Base-by-base conservation (phyloP, 2,888 invertebrate genomes). In the Timema cristinae region DNA sequence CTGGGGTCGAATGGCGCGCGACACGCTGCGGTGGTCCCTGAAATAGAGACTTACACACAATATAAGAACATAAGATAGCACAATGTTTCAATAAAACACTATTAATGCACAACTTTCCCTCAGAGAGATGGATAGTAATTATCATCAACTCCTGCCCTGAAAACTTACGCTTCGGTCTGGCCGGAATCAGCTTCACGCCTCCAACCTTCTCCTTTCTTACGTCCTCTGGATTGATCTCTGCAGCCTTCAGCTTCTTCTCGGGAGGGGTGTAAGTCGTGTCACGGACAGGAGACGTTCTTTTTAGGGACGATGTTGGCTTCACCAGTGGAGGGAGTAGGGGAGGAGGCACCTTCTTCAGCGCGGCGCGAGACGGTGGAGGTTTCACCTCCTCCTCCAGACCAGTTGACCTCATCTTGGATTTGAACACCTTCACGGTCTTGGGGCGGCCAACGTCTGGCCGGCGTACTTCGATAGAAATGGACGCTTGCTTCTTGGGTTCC, bases 131-230 rank as follows among this genome's bases (percentile, higher is more conserved):
- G 6, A 56, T 16, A 7, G 6, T 56, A 56, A 8, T 5, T 8
- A 56, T 56, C n/a, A 56, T 32, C 32, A 32, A 32, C 32, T 32
- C 32, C 32, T 32, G 32, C 32, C 32, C 32, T 32, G 32, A 70
- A 86, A 87, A 92, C 95, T 93, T 91, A 96, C 95, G 93, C 88
- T 93, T 94, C 77, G 91, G 91, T 86, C 94, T 93, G 76, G 94
- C 89, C 78, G 94, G 90, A 79, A 95, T 94, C 76, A 94, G 84
- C 86, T 95, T 95, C 77, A 94, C 92, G 76, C 90, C 87, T 76
- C 93, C 93, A 52, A 91, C 91, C 81, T 91, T 89, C 79, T 93
- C 93, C 72, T 77, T 75, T 75, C 78, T 77, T 50, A 76, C 73
- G 68, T 77, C 77, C 76, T 75, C 50, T 79, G 77, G 50, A 78